Evolutionary conservation across 2,113 vertebrate genomes (phyloP).

Genomic region (Gallinago undulata): DNA sequence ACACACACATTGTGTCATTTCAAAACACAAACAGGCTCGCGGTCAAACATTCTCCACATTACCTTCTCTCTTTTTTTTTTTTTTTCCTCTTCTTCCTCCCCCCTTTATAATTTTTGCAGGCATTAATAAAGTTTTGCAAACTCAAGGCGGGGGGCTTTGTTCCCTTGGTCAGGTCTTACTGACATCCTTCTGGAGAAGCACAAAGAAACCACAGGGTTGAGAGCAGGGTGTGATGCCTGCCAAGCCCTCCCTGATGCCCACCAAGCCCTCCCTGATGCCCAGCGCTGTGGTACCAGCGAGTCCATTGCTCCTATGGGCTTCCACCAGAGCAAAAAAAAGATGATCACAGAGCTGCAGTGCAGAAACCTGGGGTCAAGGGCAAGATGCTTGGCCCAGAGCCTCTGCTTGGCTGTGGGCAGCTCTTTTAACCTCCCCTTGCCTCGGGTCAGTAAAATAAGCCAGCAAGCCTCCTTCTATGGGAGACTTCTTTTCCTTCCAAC

Average conservation of each 20-base stretch:
- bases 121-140: background rate
- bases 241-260: background rate
- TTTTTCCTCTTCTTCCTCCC: background rate
- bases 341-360: background rate
- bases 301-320: background rate
- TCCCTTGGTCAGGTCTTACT: background rate
- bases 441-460: background rate
- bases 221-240: background rate
- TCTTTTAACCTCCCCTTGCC: background rate
- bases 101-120: background rate
- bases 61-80: background rate
- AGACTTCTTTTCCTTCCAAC: background rate
- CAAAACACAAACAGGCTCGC: constrained; percentile 26
- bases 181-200: background rate
- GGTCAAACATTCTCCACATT: constrained; percentile 54
- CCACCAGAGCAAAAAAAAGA: background rate
- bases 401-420: background rate
- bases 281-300: background rate
- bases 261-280: background rate
- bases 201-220: background rate
- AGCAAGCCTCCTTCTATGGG: background rate
- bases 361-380: background rate
- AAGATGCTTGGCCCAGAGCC: background rate
- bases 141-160: background rate
- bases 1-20: constrained; percentile 66